These are phyloP conservation scores for Ailuropoda melanoleuca DNA, from an alignment of 2,113 vertebrate genomes.

Conservation along the genomic window DNA sequence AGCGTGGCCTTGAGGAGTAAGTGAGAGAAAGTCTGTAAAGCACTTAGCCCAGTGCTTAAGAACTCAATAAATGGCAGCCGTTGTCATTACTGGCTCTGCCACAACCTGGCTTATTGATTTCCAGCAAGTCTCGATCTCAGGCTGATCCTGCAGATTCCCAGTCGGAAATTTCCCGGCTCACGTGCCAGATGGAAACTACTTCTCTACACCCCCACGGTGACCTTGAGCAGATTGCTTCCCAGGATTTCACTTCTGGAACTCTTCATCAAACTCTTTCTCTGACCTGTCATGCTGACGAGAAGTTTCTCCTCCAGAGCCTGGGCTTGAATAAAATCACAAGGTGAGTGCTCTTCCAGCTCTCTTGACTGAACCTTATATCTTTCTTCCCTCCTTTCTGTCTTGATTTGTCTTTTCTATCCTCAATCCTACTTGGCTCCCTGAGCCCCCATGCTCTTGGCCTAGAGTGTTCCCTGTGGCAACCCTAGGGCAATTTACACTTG, in stretches of 20 bases:
- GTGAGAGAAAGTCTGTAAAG: background rate
- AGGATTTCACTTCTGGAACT: background rate
- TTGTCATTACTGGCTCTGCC: background rate
- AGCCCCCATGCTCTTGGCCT: accelerated
- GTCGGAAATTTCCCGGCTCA: background rate
- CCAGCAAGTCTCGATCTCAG: background rate
- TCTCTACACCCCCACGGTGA: too few species aligned
- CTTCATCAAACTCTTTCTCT: background rate
- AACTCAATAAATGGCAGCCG: background rate
- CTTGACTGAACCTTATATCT: too few species aligned
- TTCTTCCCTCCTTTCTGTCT: background rate
- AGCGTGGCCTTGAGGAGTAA: background rate
- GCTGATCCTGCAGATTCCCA: background rate
- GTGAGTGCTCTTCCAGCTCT: background rate
- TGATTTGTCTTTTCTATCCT: background rate
- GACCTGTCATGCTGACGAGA: background rate
- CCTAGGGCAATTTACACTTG: background rate
- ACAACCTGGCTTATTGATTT: background rate
- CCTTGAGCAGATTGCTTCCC: background rate
- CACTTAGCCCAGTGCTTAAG: background rate
- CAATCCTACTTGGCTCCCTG: background rate
- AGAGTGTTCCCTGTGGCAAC: background rate
- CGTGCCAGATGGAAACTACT: background rate
- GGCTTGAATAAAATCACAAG: background rate
- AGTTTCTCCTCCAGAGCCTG: background rate